These are phyloP conservation scores for Apis cerana DNA, from an alignment of 1,140 invertebrate species.

Conservation along the genomic window DNA sequence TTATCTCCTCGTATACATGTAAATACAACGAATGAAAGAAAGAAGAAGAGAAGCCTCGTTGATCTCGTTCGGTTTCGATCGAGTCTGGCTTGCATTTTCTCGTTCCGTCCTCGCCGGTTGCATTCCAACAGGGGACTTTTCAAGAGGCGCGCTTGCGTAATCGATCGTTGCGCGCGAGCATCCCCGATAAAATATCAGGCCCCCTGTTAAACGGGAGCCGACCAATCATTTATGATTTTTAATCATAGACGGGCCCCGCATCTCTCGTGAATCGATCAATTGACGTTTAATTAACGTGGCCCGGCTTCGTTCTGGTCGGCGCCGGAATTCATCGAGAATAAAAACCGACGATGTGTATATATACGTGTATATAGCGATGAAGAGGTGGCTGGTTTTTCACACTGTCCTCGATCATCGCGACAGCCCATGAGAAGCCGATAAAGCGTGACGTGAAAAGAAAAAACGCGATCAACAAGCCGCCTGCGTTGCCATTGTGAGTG, in stretches of 20 bases:
- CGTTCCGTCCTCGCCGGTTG: neutral
- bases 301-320: too few species aligned
- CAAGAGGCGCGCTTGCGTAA: slow-evolving; percentile 12
- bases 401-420: neutral
- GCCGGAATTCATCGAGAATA: slow-evolving; percentile 1
- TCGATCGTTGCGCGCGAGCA: slow-evolving; percentile 21
- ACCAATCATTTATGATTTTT: slow-evolving; percentile 24
- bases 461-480: neutral
- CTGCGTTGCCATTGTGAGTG: neutral
- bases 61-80: neutral
- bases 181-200: slow-evolving; percentile 29
- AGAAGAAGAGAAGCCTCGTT: too few species aligned
- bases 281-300: slow-evolving; percentile 7
- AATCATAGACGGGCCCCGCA: neutral
- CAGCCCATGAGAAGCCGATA: neutral
- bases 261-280: neutral
- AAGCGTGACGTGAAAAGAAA: neutral
- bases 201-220: neutral
- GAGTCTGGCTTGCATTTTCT: neutral
- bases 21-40: too few species aligned
- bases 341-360: too few species aligned
- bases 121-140: slow-evolving; percentile 14
- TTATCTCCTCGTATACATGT: too few species aligned
- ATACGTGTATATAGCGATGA: too few species aligned
- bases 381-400: neutral